phyloP scores from a whole-genome alignment of 2,113 vertebrate genomes.

The Hippocampus comes region DNA sequence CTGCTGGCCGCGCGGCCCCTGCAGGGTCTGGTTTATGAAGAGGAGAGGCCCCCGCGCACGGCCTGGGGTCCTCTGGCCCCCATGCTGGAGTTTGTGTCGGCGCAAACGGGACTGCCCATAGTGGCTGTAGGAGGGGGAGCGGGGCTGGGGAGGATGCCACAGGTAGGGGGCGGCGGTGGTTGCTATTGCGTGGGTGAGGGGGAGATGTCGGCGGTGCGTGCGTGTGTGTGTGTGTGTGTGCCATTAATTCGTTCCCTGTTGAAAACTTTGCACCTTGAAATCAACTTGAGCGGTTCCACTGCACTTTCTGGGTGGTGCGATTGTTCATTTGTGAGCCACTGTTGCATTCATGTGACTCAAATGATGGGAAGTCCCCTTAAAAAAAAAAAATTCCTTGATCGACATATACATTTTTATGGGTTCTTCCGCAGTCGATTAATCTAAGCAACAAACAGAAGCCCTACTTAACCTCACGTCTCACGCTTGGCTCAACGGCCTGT shows the following conservation, averaged over 20 bases:
- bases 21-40: slow-evolving; percentile 93
- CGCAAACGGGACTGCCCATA: slow-evolving; percentile 92
- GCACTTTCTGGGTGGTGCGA: background rate
- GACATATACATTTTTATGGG: background rate
- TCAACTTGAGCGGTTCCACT: background rate
- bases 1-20: slow-evolving; percentile 87
- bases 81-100: slow-evolving; percentile 93
- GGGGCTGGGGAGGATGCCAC: slow-evolving; percentile 89
- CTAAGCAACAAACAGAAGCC: background rate
- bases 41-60: slow-evolving; percentile 77
- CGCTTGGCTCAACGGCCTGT: background rate
- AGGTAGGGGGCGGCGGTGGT: slow-evolving; percentile 73
- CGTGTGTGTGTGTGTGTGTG: background rate
- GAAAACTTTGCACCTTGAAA: too few relatives aligned
- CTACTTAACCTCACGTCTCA: background rate
- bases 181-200: slow-evolving; percentile 15
- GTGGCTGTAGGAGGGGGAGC: slow-evolving; percentile 90
- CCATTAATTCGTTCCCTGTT: too few relatives aligned
- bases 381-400: background rate
- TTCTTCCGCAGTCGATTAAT: background rate
- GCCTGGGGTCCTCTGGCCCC: slow-evolving; percentile 83
- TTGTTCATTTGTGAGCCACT: background rate
- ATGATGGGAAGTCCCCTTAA: background rate
- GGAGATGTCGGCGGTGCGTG: slow-evolving; percentile 19
- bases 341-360: background rate